Evolutionary conservation across 2,888 invertebrate species (phyloP).

Genomic region (Cartodere bifasciata): DNA sequence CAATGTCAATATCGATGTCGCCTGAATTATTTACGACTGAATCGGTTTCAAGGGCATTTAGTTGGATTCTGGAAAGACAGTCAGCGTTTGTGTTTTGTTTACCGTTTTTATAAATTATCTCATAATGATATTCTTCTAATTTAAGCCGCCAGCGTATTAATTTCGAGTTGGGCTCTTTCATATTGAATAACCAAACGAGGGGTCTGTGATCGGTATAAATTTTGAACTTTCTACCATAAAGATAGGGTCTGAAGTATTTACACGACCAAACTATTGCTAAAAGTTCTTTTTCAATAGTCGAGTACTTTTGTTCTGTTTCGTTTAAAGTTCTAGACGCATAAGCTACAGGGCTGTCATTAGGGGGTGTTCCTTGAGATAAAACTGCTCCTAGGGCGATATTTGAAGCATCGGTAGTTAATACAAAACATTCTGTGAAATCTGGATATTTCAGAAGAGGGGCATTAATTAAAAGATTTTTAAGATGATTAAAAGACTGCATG

Average conservation of each 20-base stretch:
- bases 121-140: constrained; percentile 24
- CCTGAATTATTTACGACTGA: constrained; percentile 1
- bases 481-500: constrained; percentile 12
- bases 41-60: constrained; percentile 1
- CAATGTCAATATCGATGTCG: constrained; percentile 1
- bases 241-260: constrained; percentile 28
- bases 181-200: constrained; percentile 24
- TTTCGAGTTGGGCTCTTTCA: constrained; percentile 22
- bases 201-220: constrained; percentile 28
- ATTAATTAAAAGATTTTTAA: constrained; percentile 11
- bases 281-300: constrained; percentile 28
- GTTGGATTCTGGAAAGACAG: constrained; percentile 7
- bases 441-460: constrained; percentile 16
- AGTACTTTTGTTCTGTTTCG: constrained; percentile 26
- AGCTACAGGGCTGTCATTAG: constrained; percentile 25
- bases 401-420: constrained; percentile 26
- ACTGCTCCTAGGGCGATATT: constrained; percentile 23
- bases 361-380: constrained; percentile 21
- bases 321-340: constrained; percentile 26
- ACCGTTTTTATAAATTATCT: constrained; percentile 22
- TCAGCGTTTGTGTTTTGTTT: constrained; percentile 21
- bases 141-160: constrained; percentile 24
- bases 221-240: constrained; percentile 26
- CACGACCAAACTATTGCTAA: constrained; percentile 26
- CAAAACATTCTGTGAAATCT: constrained; percentile 20